A percentile compares a stretch with the other conserved stretches of the same genome.
phyloP scores from a whole-genome alignment of 2,113 vertebrate species.

The Pycnonotus jocosus region DNA sequence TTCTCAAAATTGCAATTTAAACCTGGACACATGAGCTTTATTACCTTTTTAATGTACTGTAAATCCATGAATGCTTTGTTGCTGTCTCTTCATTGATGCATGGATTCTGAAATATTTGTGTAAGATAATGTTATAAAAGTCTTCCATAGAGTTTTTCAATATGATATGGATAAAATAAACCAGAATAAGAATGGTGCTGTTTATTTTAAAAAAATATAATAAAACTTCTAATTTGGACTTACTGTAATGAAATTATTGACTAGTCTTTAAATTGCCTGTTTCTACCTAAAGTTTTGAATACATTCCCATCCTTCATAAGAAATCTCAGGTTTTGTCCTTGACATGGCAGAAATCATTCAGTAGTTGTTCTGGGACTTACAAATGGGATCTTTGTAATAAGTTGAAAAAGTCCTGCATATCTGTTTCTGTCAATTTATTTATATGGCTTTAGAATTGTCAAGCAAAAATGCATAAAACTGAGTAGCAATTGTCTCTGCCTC shows the following conservation, averaged over 20 bases:
- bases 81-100: neutral
- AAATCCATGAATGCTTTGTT: neutral
- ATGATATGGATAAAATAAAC: neutral
- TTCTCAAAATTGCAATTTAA: neutral
- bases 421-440: neutral
- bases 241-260: neutral
- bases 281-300: neutral
- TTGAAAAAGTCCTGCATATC: neutral
- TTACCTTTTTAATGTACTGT: neutral
- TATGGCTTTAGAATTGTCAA: neutral
- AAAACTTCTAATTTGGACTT: neutral
- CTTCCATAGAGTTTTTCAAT: neutral
- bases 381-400: neutral
- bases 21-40: neutral
- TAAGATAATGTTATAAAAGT: neutral
- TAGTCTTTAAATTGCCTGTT: neutral
- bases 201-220: neutral
- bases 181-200: neutral
- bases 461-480: neutral
- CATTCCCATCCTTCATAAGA: neutral
- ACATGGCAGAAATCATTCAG: neutral
- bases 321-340: neutral
- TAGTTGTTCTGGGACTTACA: neutral
- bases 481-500: neutral
- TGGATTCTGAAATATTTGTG: neutral